Percentiles rank a stretch among this genome's conserved stretches.
Evolutionary conservation across 2,113 vertebrate species (phyloP).

Genomic region (Otolemur garnettii): DNA sequence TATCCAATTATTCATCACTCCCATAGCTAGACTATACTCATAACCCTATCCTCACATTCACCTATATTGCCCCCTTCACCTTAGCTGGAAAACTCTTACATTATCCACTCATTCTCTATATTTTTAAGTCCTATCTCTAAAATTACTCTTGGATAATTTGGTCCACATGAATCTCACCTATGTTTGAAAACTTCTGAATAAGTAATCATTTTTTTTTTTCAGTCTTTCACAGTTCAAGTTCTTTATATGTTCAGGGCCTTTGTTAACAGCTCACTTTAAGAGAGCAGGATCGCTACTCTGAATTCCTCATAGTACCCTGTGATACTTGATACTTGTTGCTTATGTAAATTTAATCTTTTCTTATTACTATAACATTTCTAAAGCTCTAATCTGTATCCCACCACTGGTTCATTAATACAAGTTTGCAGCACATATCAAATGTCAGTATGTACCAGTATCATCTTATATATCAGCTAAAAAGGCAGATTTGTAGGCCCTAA

Average conservation of each 20-base stretch:
- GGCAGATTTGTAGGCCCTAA: neutral
- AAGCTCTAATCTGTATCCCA: neutral
- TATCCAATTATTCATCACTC: neutral
- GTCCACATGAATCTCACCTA: fast-evolving
- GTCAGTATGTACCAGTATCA: neutral
- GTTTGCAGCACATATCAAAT: neutral
- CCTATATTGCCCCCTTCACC: neutral
- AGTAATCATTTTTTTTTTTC: neutral
- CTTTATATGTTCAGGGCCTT: neutral
- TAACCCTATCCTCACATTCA: neutral
- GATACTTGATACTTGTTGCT: neutral
- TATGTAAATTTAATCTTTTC: neutral
- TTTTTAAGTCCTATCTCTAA: neutral
- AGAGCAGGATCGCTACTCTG: neutral
- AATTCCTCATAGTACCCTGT: neutral
- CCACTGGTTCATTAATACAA: neutral
- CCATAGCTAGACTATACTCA: neutral
- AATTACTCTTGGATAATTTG: neutral
- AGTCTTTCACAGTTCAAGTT: neutral
- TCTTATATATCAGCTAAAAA: neutral
- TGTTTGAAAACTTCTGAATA: neutral
- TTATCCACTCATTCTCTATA: neutral
- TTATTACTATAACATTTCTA: neutral
- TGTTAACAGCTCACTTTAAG: neutral
- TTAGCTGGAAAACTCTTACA: neutral